A percentile compares a stretch with the other conserved stretches of the same genome.
Conservation (phyloP, 2,113 vertebrate species). For the Chaetodon auriga region DNA sequence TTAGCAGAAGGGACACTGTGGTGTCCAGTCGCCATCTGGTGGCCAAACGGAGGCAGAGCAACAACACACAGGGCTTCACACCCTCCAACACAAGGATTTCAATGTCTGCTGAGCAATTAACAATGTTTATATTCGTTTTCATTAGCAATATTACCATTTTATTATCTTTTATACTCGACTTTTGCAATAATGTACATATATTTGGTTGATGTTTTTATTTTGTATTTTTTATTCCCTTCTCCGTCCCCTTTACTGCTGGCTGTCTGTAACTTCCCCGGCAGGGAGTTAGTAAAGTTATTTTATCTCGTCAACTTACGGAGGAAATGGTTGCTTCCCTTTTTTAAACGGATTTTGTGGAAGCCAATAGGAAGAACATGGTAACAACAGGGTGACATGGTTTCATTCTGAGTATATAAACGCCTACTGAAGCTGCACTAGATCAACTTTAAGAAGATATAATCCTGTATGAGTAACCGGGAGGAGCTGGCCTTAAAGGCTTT, state of each 20-base stretch:
- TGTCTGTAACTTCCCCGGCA: too few relatives aligned
- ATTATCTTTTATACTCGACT: too few relatives aligned
- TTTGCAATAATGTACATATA: too few relatives aligned
- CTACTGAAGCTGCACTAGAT: neutral
- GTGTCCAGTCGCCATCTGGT: conserved; percentile 54
- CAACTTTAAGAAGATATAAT: neutral
- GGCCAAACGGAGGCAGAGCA: conserved; percentile 15
- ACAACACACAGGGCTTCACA: neutral
- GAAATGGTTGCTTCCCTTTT: too few relatives aligned
- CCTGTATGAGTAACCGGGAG: neutral
- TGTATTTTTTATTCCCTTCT: too few relatives aligned
- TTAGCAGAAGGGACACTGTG: neutral
- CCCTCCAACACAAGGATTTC: too few relatives aligned
- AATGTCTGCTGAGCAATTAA: neutral
- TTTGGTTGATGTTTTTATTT: too few relatives aligned
- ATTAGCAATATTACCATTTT: neutral
- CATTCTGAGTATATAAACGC: neutral
- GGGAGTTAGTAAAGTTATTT: too few relatives aligned
- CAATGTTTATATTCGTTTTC: too few relatives aligned
- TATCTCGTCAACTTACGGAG: too few relatives aligned
- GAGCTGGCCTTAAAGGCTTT: too few relatives aligned
- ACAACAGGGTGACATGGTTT: neutral
- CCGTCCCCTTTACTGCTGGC: too few relatives aligned
- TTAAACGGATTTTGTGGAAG: neutral
- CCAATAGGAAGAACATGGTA: neutral